A percentile compares a stretch with the other conserved stretches of the same genome.
These are phyloP conservation scores for Callithrix jacchus DNA, from an alignment of 2,113 vertebrate species.

Conservation along the genomic window DNA sequence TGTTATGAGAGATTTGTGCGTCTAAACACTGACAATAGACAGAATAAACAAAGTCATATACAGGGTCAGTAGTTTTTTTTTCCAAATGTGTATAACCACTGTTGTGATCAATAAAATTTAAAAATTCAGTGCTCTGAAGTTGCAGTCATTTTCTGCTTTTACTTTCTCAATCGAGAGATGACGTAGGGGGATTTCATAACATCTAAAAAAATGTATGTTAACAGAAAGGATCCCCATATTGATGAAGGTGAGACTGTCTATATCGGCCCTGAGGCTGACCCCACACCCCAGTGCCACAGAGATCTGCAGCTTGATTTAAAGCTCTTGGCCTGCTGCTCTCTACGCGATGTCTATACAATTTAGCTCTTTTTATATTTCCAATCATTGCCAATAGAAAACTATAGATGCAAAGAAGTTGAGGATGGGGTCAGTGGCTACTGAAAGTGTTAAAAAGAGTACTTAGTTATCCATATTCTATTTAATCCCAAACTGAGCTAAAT, in stretches of 20 bases:
- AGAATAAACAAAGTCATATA: neutral
- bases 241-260: neutral
- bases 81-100: neutral
- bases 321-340: neutral
- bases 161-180: neutral
- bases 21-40: neutral
- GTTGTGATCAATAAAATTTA: neutral
- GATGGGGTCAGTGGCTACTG: neutral
- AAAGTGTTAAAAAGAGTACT: neutral
- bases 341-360: neutral
- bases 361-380: neutral
- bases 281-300: neutral
- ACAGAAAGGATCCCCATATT: neutral
- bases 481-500: neutral
- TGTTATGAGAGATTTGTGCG: neutral
- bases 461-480: neutral
- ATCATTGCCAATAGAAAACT: neutral
- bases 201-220: neutral
- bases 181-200: neutral
- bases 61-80: neutral
- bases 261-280: neutral
- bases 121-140: neutral
- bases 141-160: neutral
- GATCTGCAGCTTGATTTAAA: neutral
- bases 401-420: neutral